Conservation (phyloP, 2,888 invertebrate species). For the Drosophila subsilvestris region DNA sequence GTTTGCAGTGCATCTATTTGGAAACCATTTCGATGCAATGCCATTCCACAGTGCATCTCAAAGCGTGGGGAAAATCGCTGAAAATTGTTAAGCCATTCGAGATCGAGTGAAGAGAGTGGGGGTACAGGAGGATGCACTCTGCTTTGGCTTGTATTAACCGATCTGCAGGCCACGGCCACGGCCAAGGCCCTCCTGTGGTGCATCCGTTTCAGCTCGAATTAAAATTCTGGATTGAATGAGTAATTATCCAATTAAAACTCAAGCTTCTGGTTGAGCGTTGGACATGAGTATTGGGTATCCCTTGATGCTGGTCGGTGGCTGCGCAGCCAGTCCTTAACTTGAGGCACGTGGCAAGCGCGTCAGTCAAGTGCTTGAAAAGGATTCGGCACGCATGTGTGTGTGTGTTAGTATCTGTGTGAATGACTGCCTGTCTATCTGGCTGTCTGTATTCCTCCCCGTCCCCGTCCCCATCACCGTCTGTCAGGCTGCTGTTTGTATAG, state of each 20-base stretch:
- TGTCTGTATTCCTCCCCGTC: constrained; percentile 17
- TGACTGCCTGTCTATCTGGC: constrained; percentile 18
- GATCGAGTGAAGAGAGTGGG: not conserved
- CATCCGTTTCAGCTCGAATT: constrained; percentile 59
- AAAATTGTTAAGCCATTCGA: constrained; percentile 45
- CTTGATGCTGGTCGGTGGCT: constrained; percentile 4
- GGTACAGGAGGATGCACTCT: not conserved
- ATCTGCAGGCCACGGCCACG: not conserved
- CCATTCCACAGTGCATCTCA: not conserved
- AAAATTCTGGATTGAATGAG: constrained; percentile 63
- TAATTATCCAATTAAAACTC: constrained; percentile 77
- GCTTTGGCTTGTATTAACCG: constrained; percentile 6
- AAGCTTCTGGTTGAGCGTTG: constrained; percentile 36
- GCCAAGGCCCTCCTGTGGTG: constrained; percentile 18
- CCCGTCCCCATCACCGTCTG: constrained; percentile 10
- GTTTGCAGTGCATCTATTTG: constrained; percentile 55
- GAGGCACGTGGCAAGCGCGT: constrained; percentile 53
- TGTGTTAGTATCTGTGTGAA: constrained; percentile 18
- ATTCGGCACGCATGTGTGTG: constrained; percentile 23
- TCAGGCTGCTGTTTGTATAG: constrained; percentile 70
- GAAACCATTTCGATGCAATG: constrained; percentile 58
- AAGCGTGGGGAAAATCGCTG: constrained; percentile 18
- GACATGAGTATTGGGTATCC: constrained; percentile 21
- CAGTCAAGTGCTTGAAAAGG: constrained; percentile 35
- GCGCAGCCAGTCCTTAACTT: constrained; percentile 38